A percentile compares a stretch with the other conserved stretches of the same genome.
phyloP scores from a whole-genome alignment of 2,888 invertebrate species.

The Magallana nippona region DNA sequence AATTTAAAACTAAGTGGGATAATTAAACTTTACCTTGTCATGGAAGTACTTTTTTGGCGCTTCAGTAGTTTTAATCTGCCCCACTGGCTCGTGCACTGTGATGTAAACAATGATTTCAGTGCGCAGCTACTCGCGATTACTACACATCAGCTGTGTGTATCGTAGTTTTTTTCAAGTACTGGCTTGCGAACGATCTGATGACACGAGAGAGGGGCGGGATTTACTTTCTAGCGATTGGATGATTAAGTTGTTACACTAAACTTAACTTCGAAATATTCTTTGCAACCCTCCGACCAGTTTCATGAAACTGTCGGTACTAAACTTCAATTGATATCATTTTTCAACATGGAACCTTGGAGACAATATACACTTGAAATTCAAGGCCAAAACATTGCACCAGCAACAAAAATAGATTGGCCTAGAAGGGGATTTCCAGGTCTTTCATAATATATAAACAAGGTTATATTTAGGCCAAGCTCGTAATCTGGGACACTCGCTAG shows the following conservation, averaged over 20 bases:
- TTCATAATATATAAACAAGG: slow-evolving; percentile 31
- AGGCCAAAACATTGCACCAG: slow-evolving; percentile 43
- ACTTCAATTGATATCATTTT: slow-evolving; percentile 5
- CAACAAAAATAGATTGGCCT: slow-evolving; percentile 34
- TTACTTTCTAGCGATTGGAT: slow-evolving; percentile 26
- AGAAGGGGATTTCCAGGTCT: slow-evolving; percentile 40
- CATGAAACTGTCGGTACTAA: not conserved
- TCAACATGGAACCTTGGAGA: slow-evolving; percentile 30
- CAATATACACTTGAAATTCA: slow-evolving; percentile 29
- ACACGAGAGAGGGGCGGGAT: slow-evolving; percentile 31
- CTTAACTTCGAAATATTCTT: not conserved
- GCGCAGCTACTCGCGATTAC: slow-evolving; percentile 23
- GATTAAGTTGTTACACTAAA: not conserved
- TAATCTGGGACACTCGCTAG: slow-evolving; percentile 3
- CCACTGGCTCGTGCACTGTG: slow-evolving; percentile 33
- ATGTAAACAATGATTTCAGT: slow-evolving; percentile 32
- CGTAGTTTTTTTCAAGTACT: slow-evolving; percentile 23
- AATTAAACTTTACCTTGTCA: slow-evolving; percentile 35
- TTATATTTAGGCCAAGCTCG: slow-evolving; percentile 23
- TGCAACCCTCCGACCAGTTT: not conserved
- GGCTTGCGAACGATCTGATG: slow-evolving; percentile 33
- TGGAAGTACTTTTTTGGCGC: slow-evolving; percentile 32
- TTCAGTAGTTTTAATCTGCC: slow-evolving; percentile 20
- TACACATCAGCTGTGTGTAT: slow-evolving; percentile 30
- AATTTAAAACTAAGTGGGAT: slow-evolving; percentile 19